Conservation (phyloP, 2,888 invertebrate genomes). For the Nowickia ferox region DNA sequence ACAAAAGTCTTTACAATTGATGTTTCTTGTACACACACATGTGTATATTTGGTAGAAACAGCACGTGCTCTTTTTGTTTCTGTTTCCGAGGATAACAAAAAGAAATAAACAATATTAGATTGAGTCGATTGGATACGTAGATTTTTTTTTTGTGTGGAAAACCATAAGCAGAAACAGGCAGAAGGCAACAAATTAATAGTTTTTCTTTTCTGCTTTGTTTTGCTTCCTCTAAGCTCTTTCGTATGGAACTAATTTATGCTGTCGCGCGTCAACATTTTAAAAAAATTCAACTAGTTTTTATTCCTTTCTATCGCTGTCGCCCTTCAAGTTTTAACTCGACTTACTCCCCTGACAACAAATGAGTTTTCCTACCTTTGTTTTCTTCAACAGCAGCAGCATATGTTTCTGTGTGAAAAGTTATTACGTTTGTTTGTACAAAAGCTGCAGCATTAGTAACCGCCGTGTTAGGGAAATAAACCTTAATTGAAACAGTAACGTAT, state of each 20-base stretch:
- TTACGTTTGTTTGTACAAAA: not conserved
- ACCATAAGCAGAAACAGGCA: not conserved
- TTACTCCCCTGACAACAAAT: conserved; percentile 44
- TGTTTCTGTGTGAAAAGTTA: conserved; percentile 6
- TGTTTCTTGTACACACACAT: not conserved
- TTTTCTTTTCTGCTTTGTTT: conserved; percentile 49
- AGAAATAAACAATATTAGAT: conserved; percentile 5
- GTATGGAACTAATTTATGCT: conserved; percentile 77
- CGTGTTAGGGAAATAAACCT: conserved; percentile 6
- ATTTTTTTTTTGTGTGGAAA: not conserved
- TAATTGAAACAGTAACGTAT: not conserved
- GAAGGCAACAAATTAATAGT: conserved; percentile 40
- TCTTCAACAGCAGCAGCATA: conserved; percentile 21
- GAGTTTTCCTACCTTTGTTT: conserved; percentile 28
- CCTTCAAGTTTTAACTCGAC: conserved; percentile 1
- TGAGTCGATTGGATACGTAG: not conserved
- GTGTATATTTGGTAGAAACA: conserved; percentile 24
- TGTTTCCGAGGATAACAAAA: conserved; percentile 33
- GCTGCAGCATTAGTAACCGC: conserved; percentile 30
- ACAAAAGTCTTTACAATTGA: conserved; percentile 19
- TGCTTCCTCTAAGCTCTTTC: conserved; percentile 67
- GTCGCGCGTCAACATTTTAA: conserved; percentile 66
- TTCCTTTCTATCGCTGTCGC: conserved; percentile 4
- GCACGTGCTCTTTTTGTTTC: conserved; percentile 64
- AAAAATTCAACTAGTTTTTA: conserved; percentile 58